phyloP scores from a whole-genome alignment of 2,888 invertebrate genomes.

The Chaitophorus viminalis region DNA sequence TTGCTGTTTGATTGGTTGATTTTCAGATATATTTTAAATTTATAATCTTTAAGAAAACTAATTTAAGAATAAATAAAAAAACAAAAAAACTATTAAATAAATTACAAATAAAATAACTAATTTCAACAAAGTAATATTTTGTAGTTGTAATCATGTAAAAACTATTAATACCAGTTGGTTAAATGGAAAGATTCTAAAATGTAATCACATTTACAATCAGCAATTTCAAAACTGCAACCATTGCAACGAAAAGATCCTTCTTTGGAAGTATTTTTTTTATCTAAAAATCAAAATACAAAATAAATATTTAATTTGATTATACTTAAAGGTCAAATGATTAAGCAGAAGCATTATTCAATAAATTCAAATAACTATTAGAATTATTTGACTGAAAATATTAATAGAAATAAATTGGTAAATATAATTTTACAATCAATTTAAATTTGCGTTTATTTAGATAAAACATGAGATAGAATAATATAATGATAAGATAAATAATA shows the following conservation, averaged over 20 bases:
- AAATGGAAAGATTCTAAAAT: slow-evolving; percentile 79
- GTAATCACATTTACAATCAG: slow-evolving; percentile 74
- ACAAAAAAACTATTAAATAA: too few species aligned
- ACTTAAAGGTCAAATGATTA: not conserved
- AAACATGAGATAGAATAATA: slow-evolving; percentile 13
- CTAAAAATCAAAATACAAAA: slow-evolving; percentile 66
- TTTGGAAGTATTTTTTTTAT: slow-evolving; percentile 64
- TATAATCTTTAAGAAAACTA: too few species aligned
- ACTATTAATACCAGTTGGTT: slow-evolving; percentile 75
- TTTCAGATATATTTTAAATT: too few species aligned
- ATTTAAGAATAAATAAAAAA: not conserved
- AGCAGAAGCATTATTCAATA: not conserved
- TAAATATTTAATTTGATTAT: slow-evolving; percentile 63
- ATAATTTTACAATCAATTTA: not conserved
- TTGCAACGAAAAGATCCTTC: slow-evolving; percentile 75
- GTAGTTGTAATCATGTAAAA: not conserved
- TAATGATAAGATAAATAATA: too few species aligned
- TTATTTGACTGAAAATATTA: not conserved
- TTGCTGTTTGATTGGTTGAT: too few species aligned
- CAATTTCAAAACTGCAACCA: slow-evolving; percentile 77
- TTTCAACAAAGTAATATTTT: slow-evolving; percentile 66
- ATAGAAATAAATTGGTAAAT: not conserved
- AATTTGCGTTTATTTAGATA: not conserved
- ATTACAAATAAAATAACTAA: slow-evolving; percentile 69
- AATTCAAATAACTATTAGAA: not conserved